Evolutionary conservation across 35 echinoderm and acorn worm species (phyloP), one percentile per base, ranked within the genome.

Genomic region (Patiria miniata): DNA sequence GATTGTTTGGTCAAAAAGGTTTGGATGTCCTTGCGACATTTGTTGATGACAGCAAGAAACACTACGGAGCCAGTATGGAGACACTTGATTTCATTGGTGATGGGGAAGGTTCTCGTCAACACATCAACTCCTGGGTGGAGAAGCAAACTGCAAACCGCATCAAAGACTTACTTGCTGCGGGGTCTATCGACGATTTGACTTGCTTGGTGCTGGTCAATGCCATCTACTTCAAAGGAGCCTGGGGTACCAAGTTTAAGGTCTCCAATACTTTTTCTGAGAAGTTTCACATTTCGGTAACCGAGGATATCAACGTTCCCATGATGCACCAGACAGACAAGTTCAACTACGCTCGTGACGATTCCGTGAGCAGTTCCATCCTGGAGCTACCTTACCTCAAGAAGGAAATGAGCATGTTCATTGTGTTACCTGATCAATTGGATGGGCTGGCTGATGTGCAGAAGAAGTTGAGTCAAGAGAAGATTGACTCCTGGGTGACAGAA

Each of bases 221-320:
- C n/a, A n/a, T n/a, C n/a, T n/a, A n/a, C 37, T 96, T 96, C 50
- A 96, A 96, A 79, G 90, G 86, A 8, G 84, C 59, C 30, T 95
- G 85, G 85, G 40, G 32, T 1, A 51, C 58, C 1, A 14, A 91
- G 37, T 95, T 95, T 61, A 29, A 88, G 12, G 26, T n/a, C 21
- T 17, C 33, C 8, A 16, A 51, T 34, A 95, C 89, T 9, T 8
- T 34, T 19, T 15, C 52, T 7, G 69, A 60, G 5, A 77, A 37
- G 0, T 95, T 95, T 79, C 79, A 89, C 40, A 22, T 88, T 17
- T n/a, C n/a, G n/a, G n/a, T n/a, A n/a, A n/a, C n/a, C n/a, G n/a
- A n/a, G n/a, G n/a, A n/a, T n/a, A n/a, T 81, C 84, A 40, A 42
- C 29, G 52, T 84, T 33, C 50, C 33, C 8, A 92, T 95, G 89